phyloP scores from a whole-genome alignment of 2,113 vertebrate genomes.

The Macaca nemestrina region DNA sequence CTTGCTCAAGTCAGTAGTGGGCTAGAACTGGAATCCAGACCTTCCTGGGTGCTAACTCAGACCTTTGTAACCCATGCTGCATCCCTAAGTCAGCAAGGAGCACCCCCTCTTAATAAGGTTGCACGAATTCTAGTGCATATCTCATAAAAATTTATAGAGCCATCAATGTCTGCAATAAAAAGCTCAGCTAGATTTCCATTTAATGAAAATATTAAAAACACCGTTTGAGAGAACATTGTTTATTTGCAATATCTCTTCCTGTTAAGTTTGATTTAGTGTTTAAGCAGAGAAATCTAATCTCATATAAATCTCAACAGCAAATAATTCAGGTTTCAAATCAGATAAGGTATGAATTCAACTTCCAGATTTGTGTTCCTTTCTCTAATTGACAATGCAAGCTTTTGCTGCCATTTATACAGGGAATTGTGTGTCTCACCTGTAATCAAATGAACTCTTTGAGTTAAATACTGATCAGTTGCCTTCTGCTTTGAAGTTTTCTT shows the following conservation, averaged over 20 bases:
- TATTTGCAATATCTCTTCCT: slow-evolving; percentile 54
- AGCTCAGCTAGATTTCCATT: slow-evolving; percentile 52
- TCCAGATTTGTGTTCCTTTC: slow-evolving; percentile 53
- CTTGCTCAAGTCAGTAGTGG: neutral
- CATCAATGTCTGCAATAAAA: slow-evolving; percentile 54
- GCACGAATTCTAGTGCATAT: neutral
- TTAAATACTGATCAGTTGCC: slow-evolving; percentile 45
- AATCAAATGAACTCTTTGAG: slow-evolving; percentile 60
- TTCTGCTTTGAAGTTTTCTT: slow-evolving; percentile 30
- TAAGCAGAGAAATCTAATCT: slow-evolving; percentile 43
- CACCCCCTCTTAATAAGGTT: neutral
- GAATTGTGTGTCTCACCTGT: slow-evolving; percentile 22
- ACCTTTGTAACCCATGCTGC: neutral
- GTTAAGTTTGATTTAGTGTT: slow-evolving; percentile 58
- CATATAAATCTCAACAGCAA: slow-evolving; percentile 64
- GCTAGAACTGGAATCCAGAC: neutral
- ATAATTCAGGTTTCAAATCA: slow-evolving; percentile 70
- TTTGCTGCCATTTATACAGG: slow-evolving; percentile 30
- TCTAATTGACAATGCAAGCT: slow-evolving; percentile 60
- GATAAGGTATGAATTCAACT: slow-evolving; percentile 33
- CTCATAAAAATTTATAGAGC: slow-evolving; percentile 54
- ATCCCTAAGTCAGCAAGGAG: neutral
- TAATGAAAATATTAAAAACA: slow-evolving; percentile 66
- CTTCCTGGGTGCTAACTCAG: neutral
- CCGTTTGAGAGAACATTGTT: slow-evolving; percentile 48